Conservation (phyloP, 2,888 invertebrate genomes). For the Cerceris ruficornis region DNA sequence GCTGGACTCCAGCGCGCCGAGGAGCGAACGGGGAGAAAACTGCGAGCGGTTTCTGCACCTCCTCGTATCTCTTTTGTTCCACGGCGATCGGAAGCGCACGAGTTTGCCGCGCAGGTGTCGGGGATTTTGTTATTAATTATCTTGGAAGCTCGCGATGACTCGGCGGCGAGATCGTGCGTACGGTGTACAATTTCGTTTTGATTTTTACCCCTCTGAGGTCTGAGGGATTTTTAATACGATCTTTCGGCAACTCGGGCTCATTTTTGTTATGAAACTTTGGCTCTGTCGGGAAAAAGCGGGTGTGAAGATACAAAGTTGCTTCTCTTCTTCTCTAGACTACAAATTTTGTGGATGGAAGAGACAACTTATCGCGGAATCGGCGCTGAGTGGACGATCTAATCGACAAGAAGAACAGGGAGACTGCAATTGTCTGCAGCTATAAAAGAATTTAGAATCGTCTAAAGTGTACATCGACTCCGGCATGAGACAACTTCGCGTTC, state of each 20-base stretch:
- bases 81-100: background rate
- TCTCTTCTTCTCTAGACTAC: too few species aligned
- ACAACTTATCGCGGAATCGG: too few species aligned
- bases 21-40: slow-evolving; percentile 4
- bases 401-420: too few species aligned
- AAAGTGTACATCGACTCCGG: background rate
- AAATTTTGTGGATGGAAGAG: too few species aligned
- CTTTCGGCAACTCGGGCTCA: too few species aligned
- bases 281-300: background rate
- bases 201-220: too few species aligned
- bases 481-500: background rate
- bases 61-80: background rate
- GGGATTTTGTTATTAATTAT: background rate
- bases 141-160: background rate
- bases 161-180: too few species aligned
- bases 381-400: too few species aligned
- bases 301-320: background rate
- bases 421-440: too few species aligned
- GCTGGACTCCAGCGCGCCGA: slow-evolving; percentile 16
- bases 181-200: too few species aligned
- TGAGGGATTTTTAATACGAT: too few species aligned
- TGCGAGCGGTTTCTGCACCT: background rate
- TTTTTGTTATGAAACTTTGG: too few species aligned
- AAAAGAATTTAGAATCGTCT: background rate
- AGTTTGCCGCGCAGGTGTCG: background rate